Conservation (phyloP, 2,888 invertebrate genomes). For the Lepeophtheirus nordmannii region DNA sequence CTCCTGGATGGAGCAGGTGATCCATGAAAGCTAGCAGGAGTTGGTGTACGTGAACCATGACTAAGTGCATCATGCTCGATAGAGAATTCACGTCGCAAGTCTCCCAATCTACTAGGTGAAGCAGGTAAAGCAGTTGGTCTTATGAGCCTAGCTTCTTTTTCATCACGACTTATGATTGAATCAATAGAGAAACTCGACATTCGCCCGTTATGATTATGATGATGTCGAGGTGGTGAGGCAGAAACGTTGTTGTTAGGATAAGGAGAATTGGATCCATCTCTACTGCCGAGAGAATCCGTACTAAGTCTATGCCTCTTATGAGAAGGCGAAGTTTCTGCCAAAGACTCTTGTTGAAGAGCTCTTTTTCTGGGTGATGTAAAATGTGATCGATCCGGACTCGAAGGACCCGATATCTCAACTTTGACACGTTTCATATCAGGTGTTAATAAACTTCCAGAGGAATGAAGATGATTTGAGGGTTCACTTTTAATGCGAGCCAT, state of each 20-base stretch:
- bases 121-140: conserved; percentile 5
- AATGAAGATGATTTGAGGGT: background rate
- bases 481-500: conserved; percentile 18
- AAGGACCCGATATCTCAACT: conserved; percentile 12
- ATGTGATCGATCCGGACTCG: background rate
- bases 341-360: background rate
- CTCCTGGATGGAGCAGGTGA: background rate
- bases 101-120: conserved; percentile 1
- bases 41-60: conserved; percentile 7
- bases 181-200: conserved; percentile 11
- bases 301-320: conserved; percentile 15
- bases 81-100: conserved; percentile 3
- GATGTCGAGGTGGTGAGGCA: conserved; percentile 9
- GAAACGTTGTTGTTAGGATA: background rate
- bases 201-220: background rate
- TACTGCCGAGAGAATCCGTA: background rate
- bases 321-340: background rate
- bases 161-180: conserved; percentile 11
- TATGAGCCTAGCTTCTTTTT: background rate
- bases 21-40: background rate
- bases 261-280: conserved; percentile 4
- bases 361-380: conserved; percentile 8
- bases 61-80: background rate
- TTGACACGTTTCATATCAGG: conserved; percentile 23
- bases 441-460: conserved; percentile 7